Conservation (phyloP, 2,888 invertebrate genomes). For the Bursaphelenchus okinawaensis region DNA sequence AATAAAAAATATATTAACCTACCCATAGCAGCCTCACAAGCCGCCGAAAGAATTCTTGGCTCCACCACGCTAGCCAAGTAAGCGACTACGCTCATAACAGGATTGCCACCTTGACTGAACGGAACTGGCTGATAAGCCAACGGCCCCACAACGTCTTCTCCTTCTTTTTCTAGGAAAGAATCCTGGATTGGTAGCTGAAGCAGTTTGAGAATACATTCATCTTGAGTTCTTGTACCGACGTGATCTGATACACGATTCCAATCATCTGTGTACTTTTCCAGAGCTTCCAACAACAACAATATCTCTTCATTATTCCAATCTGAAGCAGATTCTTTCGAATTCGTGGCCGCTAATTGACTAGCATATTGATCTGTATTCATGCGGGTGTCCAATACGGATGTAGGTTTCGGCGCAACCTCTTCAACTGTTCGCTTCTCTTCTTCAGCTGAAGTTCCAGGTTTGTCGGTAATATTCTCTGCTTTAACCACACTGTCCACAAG, state of each 20-base stretch:
- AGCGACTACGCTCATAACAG: constrained; percentile 99
- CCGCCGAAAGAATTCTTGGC: constrained; percentile 90
- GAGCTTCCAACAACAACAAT: constrained; percentile 81
- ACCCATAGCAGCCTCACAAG: constrained; percentile 88
- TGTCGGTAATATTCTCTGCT: background rate
- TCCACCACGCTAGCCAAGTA: constrained; percentile 98
- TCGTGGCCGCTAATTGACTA: constrained; percentile 72
- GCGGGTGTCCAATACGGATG: constrained; percentile 41
- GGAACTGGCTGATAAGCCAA: constrained; percentile 74
- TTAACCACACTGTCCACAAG: constrained; percentile 7
- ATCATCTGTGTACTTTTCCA: constrained; percentile 98
- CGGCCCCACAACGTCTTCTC: constrained; percentile 27
- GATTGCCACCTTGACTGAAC: constrained; percentile 68
- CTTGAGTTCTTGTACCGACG: constrained; percentile 94
- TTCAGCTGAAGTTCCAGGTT: background rate
- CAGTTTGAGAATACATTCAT: constrained; percentile 98
- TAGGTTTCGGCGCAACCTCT: constrained; percentile 5
- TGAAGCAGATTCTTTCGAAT: constrained; percentile 63
- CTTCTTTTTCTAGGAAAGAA: constrained; percentile 81
- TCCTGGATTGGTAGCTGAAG: constrained; percentile 95
- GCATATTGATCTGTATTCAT: constrained; percentile 63
- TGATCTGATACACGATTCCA: constrained; percentile 88
- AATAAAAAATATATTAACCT: background rate
- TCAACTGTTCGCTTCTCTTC: constrained; percentile 12
- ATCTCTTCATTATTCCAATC: constrained; percentile 99